Conservation (phyloP, 1,140 invertebrate genomes). For the Scaptomyza graminum region DNA sequence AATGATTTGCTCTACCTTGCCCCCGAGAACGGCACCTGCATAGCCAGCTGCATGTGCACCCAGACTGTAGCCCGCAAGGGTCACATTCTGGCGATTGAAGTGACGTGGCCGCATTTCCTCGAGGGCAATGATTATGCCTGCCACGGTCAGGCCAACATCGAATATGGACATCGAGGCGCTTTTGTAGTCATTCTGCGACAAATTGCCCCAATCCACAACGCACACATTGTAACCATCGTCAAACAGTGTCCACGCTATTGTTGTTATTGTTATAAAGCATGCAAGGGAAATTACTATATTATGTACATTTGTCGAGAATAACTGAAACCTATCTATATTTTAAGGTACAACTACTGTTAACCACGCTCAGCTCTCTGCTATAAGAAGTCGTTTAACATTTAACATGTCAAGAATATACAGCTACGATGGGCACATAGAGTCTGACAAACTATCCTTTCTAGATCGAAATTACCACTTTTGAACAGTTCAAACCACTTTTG, state of each 20-base stretch:
- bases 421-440: too few species aligned
- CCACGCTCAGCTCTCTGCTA: too few species aligned
- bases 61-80: constrained; percentile 92
- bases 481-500: too few species aligned
- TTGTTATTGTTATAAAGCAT: background rate
- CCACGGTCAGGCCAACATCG: constrained; percentile 87
- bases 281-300: background rate
- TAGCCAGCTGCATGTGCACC: constrained; percentile 95
- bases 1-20: constrained; percentile 83
- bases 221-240: constrained; percentile 72
- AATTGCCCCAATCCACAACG: constrained; percentile 87
- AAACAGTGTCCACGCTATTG: constrained; percentile 70
- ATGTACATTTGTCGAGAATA: too few species aligned
- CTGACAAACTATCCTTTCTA: too few species aligned
- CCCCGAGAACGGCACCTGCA: constrained; percentile 86
- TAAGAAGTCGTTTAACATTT: too few species aligned
- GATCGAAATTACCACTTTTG: too few species aligned
- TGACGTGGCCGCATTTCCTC: constrained; percentile 83
- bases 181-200: constrained; percentile 85
- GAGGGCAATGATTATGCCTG: constrained; percentile 86
- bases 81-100: constrained; percentile 85
- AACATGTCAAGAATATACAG: too few species aligned
- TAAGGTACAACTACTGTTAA: too few species aligned
- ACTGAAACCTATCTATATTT: too few species aligned
- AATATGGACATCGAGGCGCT: constrained; percentile 80